These are phyloP conservation scores for Monarcha castaneiventris DNA, from an alignment of 2,113 vertebrate species.

Conservation along the genomic window DNA sequence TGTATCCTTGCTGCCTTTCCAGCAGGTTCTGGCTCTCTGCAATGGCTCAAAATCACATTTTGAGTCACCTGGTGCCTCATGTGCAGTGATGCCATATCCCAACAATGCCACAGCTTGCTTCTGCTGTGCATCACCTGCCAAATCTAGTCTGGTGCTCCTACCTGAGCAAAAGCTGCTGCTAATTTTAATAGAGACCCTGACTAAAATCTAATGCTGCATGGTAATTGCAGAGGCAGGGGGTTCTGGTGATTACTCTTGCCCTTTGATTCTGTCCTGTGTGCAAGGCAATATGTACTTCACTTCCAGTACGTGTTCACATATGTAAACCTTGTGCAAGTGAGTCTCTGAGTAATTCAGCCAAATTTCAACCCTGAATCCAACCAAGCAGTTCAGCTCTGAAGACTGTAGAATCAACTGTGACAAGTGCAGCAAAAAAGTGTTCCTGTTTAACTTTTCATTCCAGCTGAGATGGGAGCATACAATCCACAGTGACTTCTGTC, in stretches of 20 bases:
- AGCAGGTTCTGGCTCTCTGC: background rate
- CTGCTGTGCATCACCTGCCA: background rate
- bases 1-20: background rate
- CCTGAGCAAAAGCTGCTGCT: background rate
- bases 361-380: background rate
- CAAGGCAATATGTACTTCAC: background rate
- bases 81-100: no score
- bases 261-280: background rate
- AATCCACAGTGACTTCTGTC: background rate
- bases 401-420: background rate
- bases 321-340: background rate
- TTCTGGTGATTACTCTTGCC: background rate
- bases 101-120: background rate
- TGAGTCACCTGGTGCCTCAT: background rate
- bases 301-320: accelerated
- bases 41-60: background rate
- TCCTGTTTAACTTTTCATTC: background rate
- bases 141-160: background rate
- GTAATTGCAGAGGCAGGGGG: background rate
- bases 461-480: background rate
- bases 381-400: background rate
- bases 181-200: background rate
- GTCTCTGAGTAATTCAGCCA: background rate
- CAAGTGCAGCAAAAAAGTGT: background rate
- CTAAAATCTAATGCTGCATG: background rate